Percentiles rank a stretch among this genome's conserved stretches.
phyloP scores from a whole-genome alignment of 2,888 invertebrate species.

The Atethmia centrago region DNA sequence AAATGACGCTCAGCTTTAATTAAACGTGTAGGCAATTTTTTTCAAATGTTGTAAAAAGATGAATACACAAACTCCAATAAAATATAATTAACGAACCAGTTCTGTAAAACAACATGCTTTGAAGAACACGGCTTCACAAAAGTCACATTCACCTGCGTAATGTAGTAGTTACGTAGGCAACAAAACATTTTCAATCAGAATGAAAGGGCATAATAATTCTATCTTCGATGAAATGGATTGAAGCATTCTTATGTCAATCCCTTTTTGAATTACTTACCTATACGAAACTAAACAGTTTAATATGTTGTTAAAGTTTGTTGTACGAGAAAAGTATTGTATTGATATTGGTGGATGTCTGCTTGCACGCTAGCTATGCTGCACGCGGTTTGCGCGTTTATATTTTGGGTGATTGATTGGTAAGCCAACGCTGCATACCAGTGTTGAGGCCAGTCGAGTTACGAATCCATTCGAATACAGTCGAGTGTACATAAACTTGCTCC shows the following conservation, averaged over 20 bases:
- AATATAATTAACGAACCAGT: background rate
- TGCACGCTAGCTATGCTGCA: background rate
- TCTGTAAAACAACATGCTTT: background rate
- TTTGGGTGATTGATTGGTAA: conserved; percentile 24
- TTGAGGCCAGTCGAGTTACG: background rate
- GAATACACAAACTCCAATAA: background rate
- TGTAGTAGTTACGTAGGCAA: background rate
- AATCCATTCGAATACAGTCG: too few species aligned
- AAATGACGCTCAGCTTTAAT: conserved; percentile 17
- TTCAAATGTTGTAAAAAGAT: background rate
- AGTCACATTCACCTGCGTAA: too few species aligned
- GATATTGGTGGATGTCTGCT: background rate
- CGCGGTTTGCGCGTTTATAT: background rate
- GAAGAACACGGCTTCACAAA: background rate
- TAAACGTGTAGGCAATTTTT: conserved; percentile 14
- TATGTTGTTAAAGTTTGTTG: background rate
- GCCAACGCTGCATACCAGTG: background rate
- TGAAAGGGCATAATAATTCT: too few species aligned
- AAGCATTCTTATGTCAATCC: background rate
- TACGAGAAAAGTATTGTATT: background rate
- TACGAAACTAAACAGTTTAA: background rate
- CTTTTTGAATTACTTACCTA: background rate
- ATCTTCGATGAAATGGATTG: too few species aligned
- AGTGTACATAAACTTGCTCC: too few species aligned
- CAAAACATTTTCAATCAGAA: background rate